Base-by-base conservation (phyloP, 2,113 vertebrate genomes). In the Patagioenas fasciata region DNA sequence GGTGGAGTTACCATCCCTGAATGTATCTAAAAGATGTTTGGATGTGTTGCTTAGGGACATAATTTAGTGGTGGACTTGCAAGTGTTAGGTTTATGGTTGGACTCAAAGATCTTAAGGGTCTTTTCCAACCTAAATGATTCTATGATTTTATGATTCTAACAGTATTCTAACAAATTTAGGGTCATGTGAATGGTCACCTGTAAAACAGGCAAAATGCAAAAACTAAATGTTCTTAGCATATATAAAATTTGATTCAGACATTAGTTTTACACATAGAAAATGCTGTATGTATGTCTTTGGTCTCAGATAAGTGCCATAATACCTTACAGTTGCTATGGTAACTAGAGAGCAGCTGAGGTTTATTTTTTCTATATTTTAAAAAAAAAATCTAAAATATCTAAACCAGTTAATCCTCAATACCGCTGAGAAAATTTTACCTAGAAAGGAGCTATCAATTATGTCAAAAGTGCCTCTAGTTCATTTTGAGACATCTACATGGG, bases 281-380 rank as follows among this genome's bases (percentile, higher is more conserved):
- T 78, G 20, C 28, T 95, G 26, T 88, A 82, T 64, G 48, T 58
- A 70, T 65, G 26, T 2, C 0, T 80, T 88, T 75, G 15, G 57
- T 71, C 24, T 91, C 42, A 75, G 65, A 88, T 91, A 95, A 88
- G 62, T 88, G 57, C 69, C 42, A 72, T 89, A 72, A 89, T 80
- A 95, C 77, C 91, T 97, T 91, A 48, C 36, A 80, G 96, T 97
- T 96, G 77, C 96, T 95, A 97, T 96, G 88, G 96, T 77, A 96
- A 97, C 96, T 53, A 75, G 14, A 94, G 60, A 92, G 60, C 75
- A 91, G 85, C 64, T 91, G 70, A 93, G 70, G 60, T 94, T 95
- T 66, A 51, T 87, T 91, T 93, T 77, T 44, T 79, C 91, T 91
- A 87, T 79, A 93, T 94, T 96, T 93, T 91, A 94, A 47, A 91